phyloP scores from a whole-genome alignment of 2,113 vertebrate species.

The Microcebus griseorufus region DNA sequence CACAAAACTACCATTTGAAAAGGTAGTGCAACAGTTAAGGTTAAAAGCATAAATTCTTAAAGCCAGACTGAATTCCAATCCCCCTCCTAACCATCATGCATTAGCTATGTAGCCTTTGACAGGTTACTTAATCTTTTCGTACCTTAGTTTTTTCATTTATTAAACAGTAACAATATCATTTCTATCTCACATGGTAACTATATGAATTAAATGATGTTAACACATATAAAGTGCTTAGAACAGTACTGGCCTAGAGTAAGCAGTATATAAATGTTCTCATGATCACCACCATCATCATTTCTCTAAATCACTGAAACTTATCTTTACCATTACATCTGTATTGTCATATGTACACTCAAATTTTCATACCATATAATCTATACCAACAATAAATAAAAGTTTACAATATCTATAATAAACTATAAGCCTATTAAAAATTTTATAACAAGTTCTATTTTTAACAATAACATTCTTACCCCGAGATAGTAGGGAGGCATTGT shows the following conservation, averaged over 20 bases:
- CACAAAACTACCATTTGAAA: neutral
- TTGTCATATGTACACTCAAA: constrained; percentile 8
- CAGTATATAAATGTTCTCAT: neutral
- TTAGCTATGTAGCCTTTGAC: neutral
- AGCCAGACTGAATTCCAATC: neutral
- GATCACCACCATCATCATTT: neutral
- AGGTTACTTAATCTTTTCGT: neutral
- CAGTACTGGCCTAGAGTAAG: neutral
- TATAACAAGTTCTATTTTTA: constrained; percentile 24
- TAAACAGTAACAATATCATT: neutral
- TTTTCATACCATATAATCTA: constrained; percentile 46
- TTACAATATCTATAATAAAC: neutral
- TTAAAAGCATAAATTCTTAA: neutral
- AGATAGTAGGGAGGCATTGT: constrained; percentile 98
- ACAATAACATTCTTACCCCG: constrained; percentile 88
- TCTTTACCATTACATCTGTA: neutral
- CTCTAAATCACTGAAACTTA: constrained; percentile 9
- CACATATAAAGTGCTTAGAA: neutral
- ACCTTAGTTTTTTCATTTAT: neutral
- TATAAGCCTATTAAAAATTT: neutral
- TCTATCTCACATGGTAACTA: neutral
- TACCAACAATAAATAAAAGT: constrained; percentile 9
- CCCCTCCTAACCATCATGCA: neutral
- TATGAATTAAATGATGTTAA: neutral
- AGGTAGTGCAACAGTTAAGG: neutral